Conservation (phyloP, 2,113 vertebrate species). For the Odontophorus gujanensis region DNA sequence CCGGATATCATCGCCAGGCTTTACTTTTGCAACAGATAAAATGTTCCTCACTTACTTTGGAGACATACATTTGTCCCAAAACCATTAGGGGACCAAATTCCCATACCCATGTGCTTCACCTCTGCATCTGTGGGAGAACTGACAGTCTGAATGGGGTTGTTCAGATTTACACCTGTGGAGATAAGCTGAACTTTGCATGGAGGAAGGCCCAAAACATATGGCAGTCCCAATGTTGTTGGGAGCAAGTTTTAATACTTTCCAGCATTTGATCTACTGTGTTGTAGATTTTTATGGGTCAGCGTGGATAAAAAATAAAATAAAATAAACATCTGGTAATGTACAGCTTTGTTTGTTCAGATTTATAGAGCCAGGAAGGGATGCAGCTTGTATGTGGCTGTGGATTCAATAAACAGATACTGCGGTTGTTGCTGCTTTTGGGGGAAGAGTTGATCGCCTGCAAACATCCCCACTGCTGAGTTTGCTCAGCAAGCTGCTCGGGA, state of each 20-base stretch:
- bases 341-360: constrained; percentile 51
- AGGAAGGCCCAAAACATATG: constrained; percentile 35
- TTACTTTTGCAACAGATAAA: neutral
- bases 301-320: constrained; percentile 32
- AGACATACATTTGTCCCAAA: neutral
- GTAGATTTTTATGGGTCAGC: constrained; percentile 44
- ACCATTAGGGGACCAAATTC: neutral
- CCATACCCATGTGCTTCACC: neutral
- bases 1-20: neutral
- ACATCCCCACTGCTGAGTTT: constrained; percentile 44
- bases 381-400: neutral
- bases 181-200: neutral
- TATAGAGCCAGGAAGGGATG: constrained; percentile 22
- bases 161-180: constrained; percentile 44
- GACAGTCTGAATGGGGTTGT: neutral
- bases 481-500: constrained; percentile 42
- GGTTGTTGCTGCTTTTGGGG: constrained; percentile 50
- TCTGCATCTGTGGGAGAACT: constrained; percentile 24
- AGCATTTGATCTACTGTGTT: constrained; percentile 35
- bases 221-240: neutral
- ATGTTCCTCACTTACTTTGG: neutral
- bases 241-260: constrained; percentile 43
- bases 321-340: constrained; percentile 64
- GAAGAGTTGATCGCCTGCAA: constrained; percentile 44
- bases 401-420: constrained; percentile 22